Base-by-base conservation (phyloP, 1,140 invertebrate genomes). In the Hycleus cichorii region DNA sequence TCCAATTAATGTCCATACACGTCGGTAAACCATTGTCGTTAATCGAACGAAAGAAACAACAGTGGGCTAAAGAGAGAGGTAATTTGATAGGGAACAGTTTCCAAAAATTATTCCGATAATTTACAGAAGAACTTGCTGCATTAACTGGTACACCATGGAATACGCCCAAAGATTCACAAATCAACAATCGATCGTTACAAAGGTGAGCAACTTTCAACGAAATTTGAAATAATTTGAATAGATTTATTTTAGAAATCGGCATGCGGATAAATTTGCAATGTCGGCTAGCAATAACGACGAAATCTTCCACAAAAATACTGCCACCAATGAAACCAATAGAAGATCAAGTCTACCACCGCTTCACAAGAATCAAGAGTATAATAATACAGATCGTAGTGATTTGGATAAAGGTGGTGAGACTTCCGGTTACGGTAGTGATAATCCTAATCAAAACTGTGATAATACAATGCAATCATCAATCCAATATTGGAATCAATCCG, bases 51-150 rank as follows among this genome's bases (percentile, higher is more conserved):
- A 89, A 89, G 72, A 84, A 82, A 72, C 75, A 82, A 58, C 87
- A 89, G 77, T 89, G 87, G 87, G 85, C 85, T 51, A 79, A 76
- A 69, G 87, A 89, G 76, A 80, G 80, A 80, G 86, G 87, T 88
- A 77, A 59, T 47, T 39, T 51, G 27, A 38, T 12, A 38, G 42
- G 10, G 39, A 24, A 27, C 25, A 60, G 18, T 57, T 47, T 12
- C 9, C 26, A 39, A 53, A 53, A 45, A 54, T 44, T 57, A 7
- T 51, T 52, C 49, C 49, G 49, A 42, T 52, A 38, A 11, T 58
- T 68, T 70, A 6, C 58, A 86, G 84, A 85, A 72, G 84, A 86
- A 76, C 77, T 85, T 64, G 78, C 81, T 11, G 78, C 78, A 62
- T 73, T 84, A 58, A 18, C 18, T 2, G 77, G 76, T 59, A 78